phyloP scores from a whole-genome alignment of 2,113 vertebrate species.

The Penelope pileata region DNA sequence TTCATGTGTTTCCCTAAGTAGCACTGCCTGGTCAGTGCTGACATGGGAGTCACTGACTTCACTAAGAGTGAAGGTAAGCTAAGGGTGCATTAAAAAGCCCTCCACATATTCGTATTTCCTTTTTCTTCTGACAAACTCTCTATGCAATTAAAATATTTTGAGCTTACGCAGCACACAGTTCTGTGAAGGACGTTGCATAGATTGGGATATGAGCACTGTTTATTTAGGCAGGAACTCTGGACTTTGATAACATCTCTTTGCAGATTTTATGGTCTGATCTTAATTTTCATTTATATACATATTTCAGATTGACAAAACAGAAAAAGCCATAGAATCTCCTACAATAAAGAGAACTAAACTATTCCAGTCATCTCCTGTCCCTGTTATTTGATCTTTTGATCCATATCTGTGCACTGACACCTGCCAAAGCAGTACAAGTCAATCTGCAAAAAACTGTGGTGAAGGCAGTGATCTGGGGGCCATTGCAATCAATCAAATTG shows the following conservation, averaged over 20 bases:
- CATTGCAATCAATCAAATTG: not conserved
- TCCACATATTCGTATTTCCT: not conserved
- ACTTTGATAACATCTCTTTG: not conserved
- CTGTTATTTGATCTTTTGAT: not conserved
- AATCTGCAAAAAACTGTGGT: not conserved
- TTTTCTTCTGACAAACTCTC: not conserved
- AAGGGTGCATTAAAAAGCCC: not conserved
- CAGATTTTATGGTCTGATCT: not conserved
- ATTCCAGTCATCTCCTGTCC: not conserved
- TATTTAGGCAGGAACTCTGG: not conserved
- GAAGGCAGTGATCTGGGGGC: not conserved
- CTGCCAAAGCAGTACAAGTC: not conserved
- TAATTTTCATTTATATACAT: not conserved
- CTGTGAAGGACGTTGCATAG: not conserved
- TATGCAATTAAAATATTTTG: not conserved
- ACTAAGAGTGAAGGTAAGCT: not conserved
- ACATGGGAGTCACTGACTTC: not conserved
- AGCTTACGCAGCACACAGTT: not conserved
- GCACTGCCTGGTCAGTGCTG: not conserved
- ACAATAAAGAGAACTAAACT: not conserved
- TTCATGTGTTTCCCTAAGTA: not conserved
- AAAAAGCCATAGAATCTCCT: not conserved
- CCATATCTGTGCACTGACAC: not conserved
- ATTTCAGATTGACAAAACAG: not conserved
- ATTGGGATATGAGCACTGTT: not conserved